Evolutionary conservation across 2,113 vertebrate species (phyloP), one percentile per base, ranked within the genome.

Genomic region (Vanacampus margaritifer): DNA sequence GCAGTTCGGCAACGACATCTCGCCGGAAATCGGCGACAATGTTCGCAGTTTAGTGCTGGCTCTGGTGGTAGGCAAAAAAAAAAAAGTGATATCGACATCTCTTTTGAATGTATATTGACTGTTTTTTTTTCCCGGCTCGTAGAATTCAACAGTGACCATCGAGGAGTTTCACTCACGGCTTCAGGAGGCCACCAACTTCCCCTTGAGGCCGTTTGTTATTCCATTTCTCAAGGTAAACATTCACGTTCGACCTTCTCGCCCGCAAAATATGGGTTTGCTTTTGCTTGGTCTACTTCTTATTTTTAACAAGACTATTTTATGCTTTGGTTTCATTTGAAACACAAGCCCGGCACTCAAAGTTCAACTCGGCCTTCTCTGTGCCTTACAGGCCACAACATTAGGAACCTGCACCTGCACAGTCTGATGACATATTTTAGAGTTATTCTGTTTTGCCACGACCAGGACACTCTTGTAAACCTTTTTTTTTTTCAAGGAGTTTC

Each of bases 1-100:
- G 80, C 97, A 99, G 90, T 99, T 99, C 24, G 97, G 97, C 88
- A 98, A 97, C 3, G 97, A 99, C 88, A 99, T 99, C 76, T 99
- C 97, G 0, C 97, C 97, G 0, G 97, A 99, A 91, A 99, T 99
- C 1, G 97, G 97, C 65, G 97, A 99, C 88, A 98, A 94, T 67
- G 97, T 99, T 75, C 94, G 97, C 16, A 98, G 91, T 71, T 93
- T 99, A 0, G 97, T 99, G 2, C 91, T 99, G 79, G 97, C 97
- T 0, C 84, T 99, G 0, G 97, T 99, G 94, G 97, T 99, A 82
- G 90, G 94, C 82, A 14, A 65, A 35, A 64, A 32, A 36, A 65
- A 21, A 65, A 32, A 36, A 48, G 12, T 0, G 23, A 54, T 11
- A 59, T 13, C 43, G 39, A n/a, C 24, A n/a, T 41, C 13, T 21